Base-by-base conservation (phyloP, 2,888 invertebrate species). In the Mythimna albipuncta region DNA sequence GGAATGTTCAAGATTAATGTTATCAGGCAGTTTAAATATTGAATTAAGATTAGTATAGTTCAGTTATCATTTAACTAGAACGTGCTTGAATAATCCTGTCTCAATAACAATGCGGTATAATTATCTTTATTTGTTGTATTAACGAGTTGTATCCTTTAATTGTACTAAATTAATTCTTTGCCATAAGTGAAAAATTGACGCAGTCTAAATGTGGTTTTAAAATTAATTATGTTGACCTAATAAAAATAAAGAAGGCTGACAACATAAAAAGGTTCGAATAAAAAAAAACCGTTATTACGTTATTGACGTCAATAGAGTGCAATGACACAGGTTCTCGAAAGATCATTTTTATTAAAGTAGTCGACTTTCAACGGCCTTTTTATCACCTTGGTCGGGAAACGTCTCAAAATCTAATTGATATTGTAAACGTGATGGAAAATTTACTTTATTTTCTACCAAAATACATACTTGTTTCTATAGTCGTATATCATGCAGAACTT, bases 291-390 rank as follows among this genome's bases (percentile, higher is more conserved):
- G 35, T 77, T 75, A 68, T 63, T 52, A 50, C 44, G 2, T 21
- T 26, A 59, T 41, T 79, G 55, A 74, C 64, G 68, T 75, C 69
- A 77, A 0, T 32, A 68, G 19, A 74, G 80, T 64, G 54, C 75
- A 64, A 16, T 77, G 64, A 75, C 55, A 32, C 55, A 44, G 10
- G 44, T 52, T 57, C 54, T 62, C 41, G 44, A 65, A 77, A 35
- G 44, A 63, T 32, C 13, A 1, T 64, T 16, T 41, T 66, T 16
- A n/a, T 26, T 59, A 26, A 32, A 54, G 47, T 38, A n/a, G 3
- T 11, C 1, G n/a, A 52, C n/a, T 69, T 62, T 62, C 9, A 47
- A 26, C 19, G n/a, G 2, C 2, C 21, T 16, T 32, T 52, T 52
- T 21, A 10, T 44, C 52, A 38, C 32, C 35, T 58, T 44, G 35